Base-by-base conservation (phyloP, 2,797 vertebrate species). In the Esox lucius region DNA sequence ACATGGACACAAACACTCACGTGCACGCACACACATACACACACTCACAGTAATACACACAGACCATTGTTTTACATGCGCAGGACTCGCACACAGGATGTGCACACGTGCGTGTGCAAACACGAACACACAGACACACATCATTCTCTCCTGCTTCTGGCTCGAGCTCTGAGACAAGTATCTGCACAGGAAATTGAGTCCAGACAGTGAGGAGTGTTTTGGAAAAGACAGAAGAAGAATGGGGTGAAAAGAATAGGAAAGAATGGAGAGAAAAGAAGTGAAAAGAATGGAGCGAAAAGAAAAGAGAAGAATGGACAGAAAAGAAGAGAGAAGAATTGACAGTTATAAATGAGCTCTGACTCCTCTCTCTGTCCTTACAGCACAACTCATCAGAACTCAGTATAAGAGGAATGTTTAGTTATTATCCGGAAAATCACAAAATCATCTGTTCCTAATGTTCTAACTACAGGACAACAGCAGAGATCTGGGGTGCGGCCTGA, bases 171-270 rank as follows among this genome's bases (percentile, higher is more conserved):
- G 74, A 85, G 80, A 80, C 22, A 24, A 87, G 87, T 78, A 67
- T 70, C 56, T 42, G 73, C 77, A 76, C 73, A 85, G 87, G 87
- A 90, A 91, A 90, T 87, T 87, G 75, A 89, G 79, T 83, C 77
- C 83, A 90, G 81, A 80, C 69, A 49, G 69, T 17, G 17, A 84
- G 75, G 79, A 76, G 81, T 51, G 28, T 72, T 88, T 71, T 80
- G 64, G 4, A 73, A 46, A 80, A 81, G 71, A 86, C 85, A 88
- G 56, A 56, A 81, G 73, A 81, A 75, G 79, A 70, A 75, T 49
- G 0, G 71, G 77, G 78, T 84, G 75, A 67, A 73, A 77, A 78
- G 31, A 26, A 39, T 12, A 68, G 48, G 42, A 46, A 11, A 46
- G 42, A 46, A 46, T 13, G 42, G 42, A 46, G 42, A 42, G 42